Base-by-base conservation (phyloP, 2,888 invertebrate genomes). In the Brachyopa scutellaris region DNA sequence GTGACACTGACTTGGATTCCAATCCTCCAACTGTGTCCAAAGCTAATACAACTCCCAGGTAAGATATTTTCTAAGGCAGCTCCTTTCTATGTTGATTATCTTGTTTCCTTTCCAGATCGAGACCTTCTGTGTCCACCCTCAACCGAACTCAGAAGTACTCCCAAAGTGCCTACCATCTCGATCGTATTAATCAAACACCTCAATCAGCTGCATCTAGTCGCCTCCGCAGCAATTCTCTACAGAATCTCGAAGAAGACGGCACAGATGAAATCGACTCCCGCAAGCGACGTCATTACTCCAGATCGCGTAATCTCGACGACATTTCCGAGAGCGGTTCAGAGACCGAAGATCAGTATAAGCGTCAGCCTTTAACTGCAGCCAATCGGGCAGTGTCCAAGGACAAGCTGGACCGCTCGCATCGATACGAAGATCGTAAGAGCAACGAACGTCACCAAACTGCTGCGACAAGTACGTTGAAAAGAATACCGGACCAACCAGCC, bases 1-100 rank as follows among this genome's bases (percentile, higher is more conserved):
- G 96, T 15, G 96, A 96, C 90, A 96, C 96, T 7, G 96, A 96
- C 88, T 92, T 93, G 77, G 96, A 96, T 86, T 95, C 95, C 8
- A 94, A 93, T 87, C 92, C 92, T 21, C 92, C 92, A 11, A 93
- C 93, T 83, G 87, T 91, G 84, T 90, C 86, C 87, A 92, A 86
- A 89, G 86, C 86, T 55, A 64, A 78, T 21, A 86, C 85, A 85
- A 88, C 87, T 64, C 86, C 87, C 11, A 88, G 88, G 90, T 90
- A 79, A 40, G 40, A 21, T 6, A 2, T 19, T n/a, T n/a, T n/a
- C n/a, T n/a, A n/a, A n/a, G n/a, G n/a, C n/a, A n/a, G n/a, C n/a
- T n/a, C n/a, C n/a, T n/a, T n/a, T n/a, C n/a, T n/a, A n/a, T n/a
- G n/a, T n/a, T n/a, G n/a, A n/a, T n/a, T n/a, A n/a, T n/a, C n/a